phyloP scores from a whole-genome alignment of 1,140 invertebrate genomes.

The Lethrus apterus region DNA sequence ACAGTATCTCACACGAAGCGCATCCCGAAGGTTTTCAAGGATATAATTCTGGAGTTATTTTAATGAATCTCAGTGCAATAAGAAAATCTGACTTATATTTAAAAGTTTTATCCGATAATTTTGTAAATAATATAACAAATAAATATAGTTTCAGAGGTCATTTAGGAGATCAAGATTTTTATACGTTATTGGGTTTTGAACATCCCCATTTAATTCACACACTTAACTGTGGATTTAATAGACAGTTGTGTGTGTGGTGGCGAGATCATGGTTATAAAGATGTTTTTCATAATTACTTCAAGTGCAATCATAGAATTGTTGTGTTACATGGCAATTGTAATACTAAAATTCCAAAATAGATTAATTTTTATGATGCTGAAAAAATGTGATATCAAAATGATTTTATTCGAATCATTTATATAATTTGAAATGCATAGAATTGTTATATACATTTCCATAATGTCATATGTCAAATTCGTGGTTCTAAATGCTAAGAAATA shows the following conservation, averaged over 20 bases:
- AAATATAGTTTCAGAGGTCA: slow-evolving; percentile 73
- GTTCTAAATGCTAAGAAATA: too few species aligned
- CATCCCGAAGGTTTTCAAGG: slow-evolving; percentile 60
- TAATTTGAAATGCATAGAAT: too few species aligned
- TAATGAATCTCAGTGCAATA: slow-evolving; percentile 66
- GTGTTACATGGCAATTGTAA: slow-evolving; percentile 85
- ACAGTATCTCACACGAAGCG: slow-evolving; percentile 16
- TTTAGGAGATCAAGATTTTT: slow-evolving; percentile 84
- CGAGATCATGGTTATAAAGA: slow-evolving; percentile 67
- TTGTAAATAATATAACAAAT: slow-evolving; percentile 51
- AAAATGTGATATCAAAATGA: too few species aligned
- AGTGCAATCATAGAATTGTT: slow-evolving; percentile 61
- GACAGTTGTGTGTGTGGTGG: slow-evolving; percentile 83
- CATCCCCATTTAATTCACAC: slow-evolving; percentile 66
- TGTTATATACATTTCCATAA: too few species aligned
- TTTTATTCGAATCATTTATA: too few species aligned
- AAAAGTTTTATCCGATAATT: slow-evolving; percentile 48
- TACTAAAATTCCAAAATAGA: slow-evolving; percentile 58
- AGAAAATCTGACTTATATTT: slow-evolving; percentile 53
- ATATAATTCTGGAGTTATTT: slow-evolving; percentile 74
- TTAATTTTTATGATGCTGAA: too few species aligned
- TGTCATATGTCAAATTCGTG: too few species aligned
- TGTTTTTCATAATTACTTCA: slow-evolving; percentile 69
- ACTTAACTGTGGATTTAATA: slow-evolving; percentile 76
- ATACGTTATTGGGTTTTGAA: slow-evolving; percentile 64